Base-by-base conservation (phyloP, 2,113 vertebrate genomes). In the Proterorhinus semilunaris region DNA sequence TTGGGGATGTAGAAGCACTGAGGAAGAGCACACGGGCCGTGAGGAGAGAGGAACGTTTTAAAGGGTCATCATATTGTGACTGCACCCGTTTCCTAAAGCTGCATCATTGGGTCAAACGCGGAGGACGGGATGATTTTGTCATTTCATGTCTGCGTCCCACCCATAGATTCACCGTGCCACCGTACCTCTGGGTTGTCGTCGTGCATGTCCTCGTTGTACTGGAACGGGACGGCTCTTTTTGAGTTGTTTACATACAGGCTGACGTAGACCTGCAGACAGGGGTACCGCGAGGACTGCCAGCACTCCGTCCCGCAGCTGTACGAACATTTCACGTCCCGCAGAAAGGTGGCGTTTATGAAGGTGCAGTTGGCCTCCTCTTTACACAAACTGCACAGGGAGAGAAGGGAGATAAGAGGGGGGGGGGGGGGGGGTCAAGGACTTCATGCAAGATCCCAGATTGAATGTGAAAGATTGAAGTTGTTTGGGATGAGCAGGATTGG, bases 1-100 rank as follows among this genome's bases (percentile, higher is more conserved):
- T 95, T 95, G 50, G 97, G 95, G 77, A 96, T 93, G 79, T 94
- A 98, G 48, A 97, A 98, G 6, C 97, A 98, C 97, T 98, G 75
- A 42, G 58, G 21, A 68, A 69, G 8, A 45, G 0, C 47, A 68
- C 62, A 49, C 4, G 12, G 48, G 48, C 21, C 21, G 21, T 1
- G 21, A 21, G 21, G 21, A 21, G 21, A 21, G 21, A 21, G 21
- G 2, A 21, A 2, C 2, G 21, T 21, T 21, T 21, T 21, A 21
- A 21, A n/a, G n/a, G n/a, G n/a, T n/a, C n/a, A n/a, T n/a, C 21
- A 1, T 21, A 1, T 21, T 21, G 21, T 21, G 21, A 21, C n/a
- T 21, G 21, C 21, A 21, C 2, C 21, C 2, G 21, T 21, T 21
- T 21, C 21, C 21, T 21, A 21, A 21, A 21, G 21, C 21, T 21